A percentile compares a stretch with the other conserved stretches of the same genome.
phyloP scores from a whole-genome alignment of 2,888 invertebrate species.

The Calliphora vomitoria region DNA sequence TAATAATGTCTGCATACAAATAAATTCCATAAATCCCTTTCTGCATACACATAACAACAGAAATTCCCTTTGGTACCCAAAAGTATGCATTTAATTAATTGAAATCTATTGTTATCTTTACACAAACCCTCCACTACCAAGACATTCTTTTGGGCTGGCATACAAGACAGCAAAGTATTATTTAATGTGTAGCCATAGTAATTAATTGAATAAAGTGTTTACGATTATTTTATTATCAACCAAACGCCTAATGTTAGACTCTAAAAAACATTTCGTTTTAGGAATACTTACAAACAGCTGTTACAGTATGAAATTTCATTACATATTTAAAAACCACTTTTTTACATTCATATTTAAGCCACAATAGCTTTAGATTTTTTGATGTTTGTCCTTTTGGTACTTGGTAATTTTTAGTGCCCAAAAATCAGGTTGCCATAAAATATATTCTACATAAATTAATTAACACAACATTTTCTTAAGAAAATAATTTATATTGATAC shows the following conservation, averaged over 20 bases:
- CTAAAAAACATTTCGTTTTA: background rate
- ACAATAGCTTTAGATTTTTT: background rate
- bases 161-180: background rate
- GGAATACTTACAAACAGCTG: background rate
- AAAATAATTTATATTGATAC: background rate
- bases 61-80: background rate
- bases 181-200: background rate
- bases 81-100: slow-evolving; percentile 22
- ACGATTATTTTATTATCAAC: slow-evolving; percentile 16
- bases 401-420: background rate
- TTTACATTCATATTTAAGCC: background rate
- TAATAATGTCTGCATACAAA: no score
- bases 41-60: background rate
- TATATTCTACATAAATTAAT: background rate
- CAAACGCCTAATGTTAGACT: background rate
- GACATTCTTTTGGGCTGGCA: background rate
- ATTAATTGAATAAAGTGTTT: slow-evolving; percentile 28
- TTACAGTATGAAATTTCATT: background rate
- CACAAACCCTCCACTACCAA: background rate
- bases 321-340: background rate
- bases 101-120: background rate
- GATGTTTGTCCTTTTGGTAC: background rate
- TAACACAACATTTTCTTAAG: background rate
- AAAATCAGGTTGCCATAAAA: background rate
- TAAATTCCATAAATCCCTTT: no score